Base-by-base conservation (phyloP, 2,797 vertebrate genomes). In the Furcifer pardalis region DNA sequence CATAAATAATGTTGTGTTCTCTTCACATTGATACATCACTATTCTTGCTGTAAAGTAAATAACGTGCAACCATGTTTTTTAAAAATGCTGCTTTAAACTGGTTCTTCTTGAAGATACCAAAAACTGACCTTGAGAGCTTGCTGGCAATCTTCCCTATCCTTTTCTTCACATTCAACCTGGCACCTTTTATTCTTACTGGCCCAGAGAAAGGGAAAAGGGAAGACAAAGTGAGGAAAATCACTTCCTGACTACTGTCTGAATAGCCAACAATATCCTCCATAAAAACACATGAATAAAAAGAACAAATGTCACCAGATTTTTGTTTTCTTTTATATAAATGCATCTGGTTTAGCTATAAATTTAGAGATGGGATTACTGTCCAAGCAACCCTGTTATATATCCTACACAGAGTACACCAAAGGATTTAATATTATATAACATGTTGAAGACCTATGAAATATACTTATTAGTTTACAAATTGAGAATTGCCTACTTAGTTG, bases 391-490 rank as follows among this genome's bases (percentile, higher is more conserved):
- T 44, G 21, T 78, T 78, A 44, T 78, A 46, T 63, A 63, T n/a
- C 7, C 40, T 46, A 32, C 27, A 78, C 62, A 46, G 30, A 23
- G 27, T 63, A 78, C 60, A 65, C 19, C 40, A 78, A 78, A 63
- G 40, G 40, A 44, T 78, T 63, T 32, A 8, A 46, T 78, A 60
- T 37, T 40, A 44, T 65, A 65, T 44, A 65, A 44, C 65, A 44
- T n/a, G 15, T 44, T 44, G n/a, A 93, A 94, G 91, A 83, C 88
- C 82, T 93, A 88, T 93, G 93, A 92, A 91, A 91, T 85, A 79
- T 91, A 92, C 92, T 93, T 94, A 93, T 94, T 93, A 92, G 85
- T 90, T 90, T 92, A 93, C 93, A 92, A 93, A 93, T n/a, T 90
- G 77, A 79, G 86, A 92, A 88, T 90, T 90, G 89, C 90, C 75